Evolutionary conservation across 2,888 invertebrate genomes (phyloP), one percentile per base, ranked within the genome.

Genomic region (Polydrusus tereticollis): DNA sequence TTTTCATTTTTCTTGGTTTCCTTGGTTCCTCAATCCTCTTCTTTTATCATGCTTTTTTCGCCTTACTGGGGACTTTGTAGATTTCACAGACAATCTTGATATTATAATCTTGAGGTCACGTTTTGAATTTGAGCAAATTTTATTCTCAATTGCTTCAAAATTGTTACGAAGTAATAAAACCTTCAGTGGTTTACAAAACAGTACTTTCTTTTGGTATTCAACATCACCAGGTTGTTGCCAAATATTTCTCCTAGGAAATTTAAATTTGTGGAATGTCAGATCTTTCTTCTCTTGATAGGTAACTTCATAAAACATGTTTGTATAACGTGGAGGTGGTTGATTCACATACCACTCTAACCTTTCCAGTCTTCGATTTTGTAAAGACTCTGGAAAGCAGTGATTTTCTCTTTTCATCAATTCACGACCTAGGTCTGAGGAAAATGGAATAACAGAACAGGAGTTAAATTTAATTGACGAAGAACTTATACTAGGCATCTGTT

Each of bases 371-470:
- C 66, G 59, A 33, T 18, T 60, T 47, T 58, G 65, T 23, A 65
- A 50, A 52, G 43, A 29, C 20, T 74, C 74, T 26, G 72, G 65
- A 62, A 69, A 72, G 12, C 12, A 29, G 45, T 74, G 74, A 18
- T 64, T 65, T 26, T 74, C 72, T 26, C 66, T 52, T 69, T 72
- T 69, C 38, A 72, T 69, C 10, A 74, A 55, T 52, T 68, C 59
- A 14, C 41, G 21, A 18, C 74, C 74, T 6, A 74, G 23, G 47
- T 74, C 72, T 21, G 74, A 74, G n/a, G 74, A 72, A 65, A 74
- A 65, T 5, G 74, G 74, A 43, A 74, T 69, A 16, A 29, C 33
- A 26, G 58, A 29, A 52, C 50, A 65, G 7, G 18, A 65, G 38
- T 26, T 64, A 57, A 71, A 64, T 59, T 74, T 74, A 26, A 74